These are phyloP conservation scores for Rafetus swinhoei DNA, from an alignment of 2,113 vertebrate species.

Conservation along the genomic window DNA sequence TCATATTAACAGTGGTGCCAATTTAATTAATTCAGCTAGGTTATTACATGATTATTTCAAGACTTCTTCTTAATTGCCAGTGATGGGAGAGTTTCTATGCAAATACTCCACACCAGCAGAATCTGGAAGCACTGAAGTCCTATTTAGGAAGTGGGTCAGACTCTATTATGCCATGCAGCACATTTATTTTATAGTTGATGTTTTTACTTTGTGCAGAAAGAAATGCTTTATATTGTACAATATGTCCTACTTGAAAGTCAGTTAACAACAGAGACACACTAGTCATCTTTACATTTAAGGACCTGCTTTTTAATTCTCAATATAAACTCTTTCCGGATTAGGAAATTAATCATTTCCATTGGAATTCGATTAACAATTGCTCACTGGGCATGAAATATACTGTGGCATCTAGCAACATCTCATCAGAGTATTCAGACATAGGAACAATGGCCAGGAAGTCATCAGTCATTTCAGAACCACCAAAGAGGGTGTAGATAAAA, in stretches of 20 bases:
- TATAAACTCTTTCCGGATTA: not conserved
- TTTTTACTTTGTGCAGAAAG: conserved; percentile 38
- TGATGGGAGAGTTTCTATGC: conserved; percentile 48
- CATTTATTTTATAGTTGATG: conserved; percentile 35
- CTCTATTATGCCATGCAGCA: conserved; percentile 6
- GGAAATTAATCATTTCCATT: not conserved
- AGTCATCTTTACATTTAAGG: not conserved
- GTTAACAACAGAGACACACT: not conserved
- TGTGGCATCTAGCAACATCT: not conserved
- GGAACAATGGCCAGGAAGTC: not conserved
- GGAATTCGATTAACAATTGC: not conserved
- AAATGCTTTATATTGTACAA: not conserved
- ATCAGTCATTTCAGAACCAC: not conserved
- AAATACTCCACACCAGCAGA: conserved; percentile 29
- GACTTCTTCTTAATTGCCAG: conserved; percentile 23
- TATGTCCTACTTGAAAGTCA: not conserved
- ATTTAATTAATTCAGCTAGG: conserved; percentile 33
- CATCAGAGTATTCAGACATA: not conserved
- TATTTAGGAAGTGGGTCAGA: conserved; percentile 48
- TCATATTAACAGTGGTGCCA: not conserved
- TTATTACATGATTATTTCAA: conserved; percentile 23
- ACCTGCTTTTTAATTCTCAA: not conserved
- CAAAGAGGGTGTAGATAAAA: not conserved
- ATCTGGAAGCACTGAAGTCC: not conserved
- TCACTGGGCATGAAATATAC: not conserved